A percentile compares a stretch with the other conserved stretches of the same genome.
Conservation (phyloP, 2,113 vertebrate species). For the Arenaria interpres region DNA sequence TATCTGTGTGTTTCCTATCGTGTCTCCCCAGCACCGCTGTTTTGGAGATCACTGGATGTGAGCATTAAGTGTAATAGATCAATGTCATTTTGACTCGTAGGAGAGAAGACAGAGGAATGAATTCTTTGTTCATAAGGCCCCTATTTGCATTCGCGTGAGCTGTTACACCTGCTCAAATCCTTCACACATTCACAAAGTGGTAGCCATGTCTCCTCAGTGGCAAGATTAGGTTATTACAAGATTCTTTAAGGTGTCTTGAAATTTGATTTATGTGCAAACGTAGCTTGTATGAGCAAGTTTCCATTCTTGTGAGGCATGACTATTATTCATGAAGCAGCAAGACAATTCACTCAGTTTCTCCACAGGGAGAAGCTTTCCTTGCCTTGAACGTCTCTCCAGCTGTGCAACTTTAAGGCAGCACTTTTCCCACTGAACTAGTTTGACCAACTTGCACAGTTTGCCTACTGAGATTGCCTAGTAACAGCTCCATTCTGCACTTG, state of each 20-base stretch:
- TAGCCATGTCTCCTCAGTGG: background rate
- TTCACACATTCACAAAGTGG: background rate
- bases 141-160: background rate
- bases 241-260: background rate
- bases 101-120: background rate
- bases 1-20: background rate
- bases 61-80: background rate
- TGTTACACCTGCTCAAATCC: background rate
- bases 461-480: constrained; percentile 72
- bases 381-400: background rate
- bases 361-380: constrained; percentile 22
- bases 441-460: constrained; percentile 56
- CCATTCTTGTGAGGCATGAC: background rate
- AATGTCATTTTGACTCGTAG: background rate
- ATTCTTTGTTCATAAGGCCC: background rate
- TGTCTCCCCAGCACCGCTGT: background rate
- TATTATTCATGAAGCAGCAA: constrained; percentile 46
- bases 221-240: background rate
- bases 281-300: constrained; percentile 13
- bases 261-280: constrained; percentile 17
- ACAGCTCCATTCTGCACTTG: background rate
- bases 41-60: background rate
- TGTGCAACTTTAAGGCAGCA: constrained; percentile 45
- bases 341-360: constrained; percentile 46
- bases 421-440: constrained; percentile 40